Base-by-base conservation (phyloP, 2,888 invertebrate genomes). In the Stenurella melanura region DNA sequence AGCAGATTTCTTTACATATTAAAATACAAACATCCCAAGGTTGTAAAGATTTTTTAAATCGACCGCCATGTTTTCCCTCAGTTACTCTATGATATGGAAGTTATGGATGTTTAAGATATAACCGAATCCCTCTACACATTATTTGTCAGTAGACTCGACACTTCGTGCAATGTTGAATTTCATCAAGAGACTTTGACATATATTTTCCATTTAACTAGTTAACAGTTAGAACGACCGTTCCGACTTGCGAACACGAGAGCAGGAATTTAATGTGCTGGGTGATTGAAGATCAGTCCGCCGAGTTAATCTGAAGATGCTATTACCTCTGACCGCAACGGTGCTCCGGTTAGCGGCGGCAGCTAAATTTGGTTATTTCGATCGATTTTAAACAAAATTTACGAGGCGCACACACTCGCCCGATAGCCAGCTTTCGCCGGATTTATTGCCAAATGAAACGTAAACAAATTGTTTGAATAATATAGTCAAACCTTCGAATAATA, bases 381-480 rank as follows among this genome's bases (percentile, higher is more conserved):
- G 56, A 56, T 68, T 68, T 68, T 19, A 21, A 21, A n/a, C 50
- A 10, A 71, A 79, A 83, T 82, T 83, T 83, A 83, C 80, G 81
- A 77, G 77, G 77, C 73, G 79, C 74, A 75, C 78, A 76, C 73
- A 72, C 77, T 78, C 78, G 77, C 74, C 72, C 81, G 76, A 79
- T 76, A 74, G 76, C 76, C 74, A 64, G 77, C 76, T 78, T 75
- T 78, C 57, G 76, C 75, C 72, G 75, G 81, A 83, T 83, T 82
- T 83, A 82, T 82, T 78, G 73, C 78, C 79, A 81, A 83, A 82
- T 79, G 81, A 81, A 82, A 82, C 81, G 81, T 81, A 83, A 83
- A 82, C 82, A 82, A 82, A 82, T 82, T 78, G 80, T 78, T 79
- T 72, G 79, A 78, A 81, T 82, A 81, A 81, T 77, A 74, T 77